phyloP scores from a whole-genome alignment of 1,140 invertebrate genomes.

The Varroa destructor region DNA sequence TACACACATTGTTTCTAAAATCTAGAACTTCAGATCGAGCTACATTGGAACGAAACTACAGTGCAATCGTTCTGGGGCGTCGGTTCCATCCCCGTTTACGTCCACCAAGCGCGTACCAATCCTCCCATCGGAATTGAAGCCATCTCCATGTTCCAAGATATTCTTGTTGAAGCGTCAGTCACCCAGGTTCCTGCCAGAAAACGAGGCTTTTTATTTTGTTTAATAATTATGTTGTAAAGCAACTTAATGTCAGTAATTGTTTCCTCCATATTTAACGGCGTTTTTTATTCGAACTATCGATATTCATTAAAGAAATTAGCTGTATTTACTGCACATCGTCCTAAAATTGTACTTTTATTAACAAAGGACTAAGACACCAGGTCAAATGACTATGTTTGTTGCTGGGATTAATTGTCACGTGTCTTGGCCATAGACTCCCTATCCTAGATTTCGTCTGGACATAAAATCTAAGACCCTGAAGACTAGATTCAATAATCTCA shows the following conservation, averaged over 20 bases:
- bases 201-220: neutral
- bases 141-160: neutral
- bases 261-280: neutral
- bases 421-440: too few relatives aligned
- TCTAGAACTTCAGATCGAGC: slow-evolving; percentile 1
- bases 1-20: neutral
- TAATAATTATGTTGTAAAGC: neutral
- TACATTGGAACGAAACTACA: neutral
- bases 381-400: too few relatives aligned
- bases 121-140: slow-evolving; percentile 4
- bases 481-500: too few relatives aligned
- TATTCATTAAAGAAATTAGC: neutral
- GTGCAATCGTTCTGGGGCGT: neutral
- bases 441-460: too few relatives aligned
- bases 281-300: neutral
- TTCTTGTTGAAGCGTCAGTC: slow-evolving; percentile 4
- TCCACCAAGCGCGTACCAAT: slow-evolving; percentile 3
- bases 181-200: neutral
- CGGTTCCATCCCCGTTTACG: slow-evolving; percentile 6
- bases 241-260: neutral
- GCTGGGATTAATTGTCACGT: too few relatives aligned
- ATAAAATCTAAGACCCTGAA: too few relatives aligned
- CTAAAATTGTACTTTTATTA: neutral
- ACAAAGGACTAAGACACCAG: too few relatives aligned
- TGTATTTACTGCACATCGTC: neutral